Evolutionary conservation across 1,140 invertebrate genomes (phyloP).

Genomic region (Solenopsis invicta): DNA sequence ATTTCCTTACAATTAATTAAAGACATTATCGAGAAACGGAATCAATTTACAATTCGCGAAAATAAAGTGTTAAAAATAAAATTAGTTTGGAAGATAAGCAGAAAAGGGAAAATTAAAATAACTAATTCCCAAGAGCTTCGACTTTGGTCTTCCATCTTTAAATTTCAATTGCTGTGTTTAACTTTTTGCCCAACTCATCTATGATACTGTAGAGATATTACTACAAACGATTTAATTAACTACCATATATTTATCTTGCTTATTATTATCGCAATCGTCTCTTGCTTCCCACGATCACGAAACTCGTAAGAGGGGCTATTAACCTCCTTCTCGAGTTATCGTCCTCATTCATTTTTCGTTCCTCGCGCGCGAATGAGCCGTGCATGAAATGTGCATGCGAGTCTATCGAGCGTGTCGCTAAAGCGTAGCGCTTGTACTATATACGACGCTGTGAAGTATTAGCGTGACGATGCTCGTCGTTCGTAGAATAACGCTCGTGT

Average conservation of each 20-base stretch:
- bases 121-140: background rate
- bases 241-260: background rate
- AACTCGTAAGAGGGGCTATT: slow-evolving; percentile 8
- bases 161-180: background rate
- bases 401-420: slow-evolving; percentile 30
- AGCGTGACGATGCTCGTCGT: background rate
- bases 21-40: background rate
- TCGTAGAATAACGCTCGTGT: background rate
- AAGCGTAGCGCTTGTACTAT: slow-evolving; percentile 20
- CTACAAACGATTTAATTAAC: background rate
- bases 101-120: slow-evolving; percentile 12
- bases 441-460: background rate
- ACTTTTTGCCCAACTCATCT: background rate
- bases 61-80: background rate
- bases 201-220: background rate
- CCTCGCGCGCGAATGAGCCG: background rate
- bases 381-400: background rate
- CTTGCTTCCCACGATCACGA: background rate
- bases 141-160: background rate
- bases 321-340: background rate
- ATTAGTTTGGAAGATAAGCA: background rate
- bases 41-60: background rate
- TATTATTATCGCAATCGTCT: background rate
- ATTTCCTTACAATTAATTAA: background rate
- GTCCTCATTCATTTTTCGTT: slow-evolving; percentile 43